Evolutionary conservation across 2,113 vertebrate species (phyloP).

Genomic region (Atherinomorus stipes): DNA sequence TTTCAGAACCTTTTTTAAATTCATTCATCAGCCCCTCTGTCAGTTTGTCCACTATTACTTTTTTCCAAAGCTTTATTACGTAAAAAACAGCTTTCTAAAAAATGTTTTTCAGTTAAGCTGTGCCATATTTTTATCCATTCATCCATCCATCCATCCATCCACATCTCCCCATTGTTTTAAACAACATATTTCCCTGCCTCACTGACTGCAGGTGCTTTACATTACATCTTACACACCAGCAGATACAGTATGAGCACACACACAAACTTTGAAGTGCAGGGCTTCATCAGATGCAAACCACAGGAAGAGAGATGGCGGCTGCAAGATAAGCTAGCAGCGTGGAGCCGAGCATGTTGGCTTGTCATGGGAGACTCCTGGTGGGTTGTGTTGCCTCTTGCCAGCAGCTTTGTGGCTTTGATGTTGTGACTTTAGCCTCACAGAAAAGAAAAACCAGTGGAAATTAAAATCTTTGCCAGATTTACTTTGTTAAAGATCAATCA

Average conservation of each 20-base stretch:
- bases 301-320: constrained; percentile 76
- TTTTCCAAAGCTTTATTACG: constrained; percentile 23
- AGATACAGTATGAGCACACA: constrained; percentile 29
- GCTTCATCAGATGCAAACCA: constrained; percentile 70
- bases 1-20: constrained; percentile 3
- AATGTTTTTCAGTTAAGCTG: constrained; percentile 18
- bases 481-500: constrained; percentile 53
- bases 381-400: constrained; percentile 56
- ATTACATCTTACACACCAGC: constrained; percentile 56
- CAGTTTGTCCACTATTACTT: constrained; percentile 10
- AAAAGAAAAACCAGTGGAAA: constrained; percentile 18
- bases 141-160: constrained; percentile 46
- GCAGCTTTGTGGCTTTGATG: constrained; percentile 69
- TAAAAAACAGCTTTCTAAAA: constrained; percentile 32
- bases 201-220: constrained; percentile 74
- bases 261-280: constrained; percentile 67
- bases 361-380: constrained; percentile 62
- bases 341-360: constrained; percentile 59
- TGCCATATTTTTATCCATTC: constrained; percentile 27
- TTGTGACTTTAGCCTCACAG: constrained; percentile 26
- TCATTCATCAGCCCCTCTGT: constrained; percentile 1
- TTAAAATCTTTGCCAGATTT: constrained; percentile 30
- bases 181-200: constrained; percentile 67
- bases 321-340: constrained; percentile 74
- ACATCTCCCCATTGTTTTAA: constrained; percentile 65